Percentiles rank a stretch among this genome's conserved stretches.
Evolutionary conservation across 2,888 invertebrate genomes (phyloP).

Genomic region (Balanococcus diminutus): DNA sequence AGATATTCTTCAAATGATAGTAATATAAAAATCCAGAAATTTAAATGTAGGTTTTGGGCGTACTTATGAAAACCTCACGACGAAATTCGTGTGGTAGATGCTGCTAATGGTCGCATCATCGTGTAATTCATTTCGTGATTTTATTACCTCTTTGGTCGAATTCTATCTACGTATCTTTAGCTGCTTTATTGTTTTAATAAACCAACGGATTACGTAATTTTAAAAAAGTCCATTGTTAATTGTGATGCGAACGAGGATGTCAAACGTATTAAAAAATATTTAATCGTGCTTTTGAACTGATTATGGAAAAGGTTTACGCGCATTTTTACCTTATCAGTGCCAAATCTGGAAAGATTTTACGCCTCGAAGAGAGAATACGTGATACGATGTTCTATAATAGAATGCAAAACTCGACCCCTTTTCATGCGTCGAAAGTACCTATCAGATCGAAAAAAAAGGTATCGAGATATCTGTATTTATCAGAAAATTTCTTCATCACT

Average conservation of each 20-base stretch:
- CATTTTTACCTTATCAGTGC: not conserved
- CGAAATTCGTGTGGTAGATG: not conserved
- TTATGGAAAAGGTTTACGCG: not conserved
- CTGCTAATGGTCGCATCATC: not conserved
- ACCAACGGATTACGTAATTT: slow-evolving; percentile 22
- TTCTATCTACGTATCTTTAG: too few species aligned
- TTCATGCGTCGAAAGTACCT: not conserved
- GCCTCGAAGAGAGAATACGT: not conserved
- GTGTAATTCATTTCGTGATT: slow-evolving; percentile 31
- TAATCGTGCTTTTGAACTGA: not conserved
- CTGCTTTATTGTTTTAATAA: slow-evolving; percentile 31
- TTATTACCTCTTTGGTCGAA: not conserved
- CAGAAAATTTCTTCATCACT: not conserved
- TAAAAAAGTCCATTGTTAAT: slow-evolving; percentile 24
- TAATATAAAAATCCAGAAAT: not conserved
- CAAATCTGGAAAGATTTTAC: slow-evolving; percentile 13
- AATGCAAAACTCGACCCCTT: slow-evolving; percentile 21
- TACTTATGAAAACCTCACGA: not conserved
- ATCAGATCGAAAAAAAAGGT: not conserved
- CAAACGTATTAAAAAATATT: slow-evolving; percentile 1
- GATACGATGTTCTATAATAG: not conserved
- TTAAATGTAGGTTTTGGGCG: not conserved
- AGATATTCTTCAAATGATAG: not conserved
- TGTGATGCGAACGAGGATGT: slow-evolving; percentile 25
- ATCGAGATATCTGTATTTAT: not conserved